phyloP scores from a whole-genome alignment of 2,888 invertebrate species.

The Eurytoma adleriae region DNA sequence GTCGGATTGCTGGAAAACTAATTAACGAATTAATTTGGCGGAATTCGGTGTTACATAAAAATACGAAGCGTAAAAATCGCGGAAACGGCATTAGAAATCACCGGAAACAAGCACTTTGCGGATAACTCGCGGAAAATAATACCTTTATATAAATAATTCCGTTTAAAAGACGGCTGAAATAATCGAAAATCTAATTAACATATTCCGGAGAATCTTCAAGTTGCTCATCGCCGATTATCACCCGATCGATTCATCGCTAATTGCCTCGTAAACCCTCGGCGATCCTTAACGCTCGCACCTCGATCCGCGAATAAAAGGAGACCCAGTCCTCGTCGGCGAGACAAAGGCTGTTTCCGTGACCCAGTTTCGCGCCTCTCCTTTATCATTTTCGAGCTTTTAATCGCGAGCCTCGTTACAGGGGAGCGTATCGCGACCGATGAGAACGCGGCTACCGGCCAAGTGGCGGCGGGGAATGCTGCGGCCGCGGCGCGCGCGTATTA shows the following conservation, averaged over 20 bases:
- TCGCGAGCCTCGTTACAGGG: slow-evolving; percentile 45
- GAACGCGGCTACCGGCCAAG: slow-evolving; percentile 18
- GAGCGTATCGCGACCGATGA: slow-evolving; percentile 28
- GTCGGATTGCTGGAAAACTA: too few species aligned
- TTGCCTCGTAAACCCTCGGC: slow-evolving; percentile 9
- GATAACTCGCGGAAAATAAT: slow-evolving; percentile 1
- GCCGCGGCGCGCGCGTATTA: slow-evolving; percentile 44
- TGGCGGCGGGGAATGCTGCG: neutral
- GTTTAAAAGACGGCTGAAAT: too few species aligned
- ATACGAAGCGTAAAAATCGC: too few species aligned
- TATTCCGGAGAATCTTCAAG: too few species aligned
- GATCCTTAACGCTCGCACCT: slow-evolving; percentile 17
- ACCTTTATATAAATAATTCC: too few species aligned
- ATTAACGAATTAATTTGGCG: too few species aligned
- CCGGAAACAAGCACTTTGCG: too few species aligned
- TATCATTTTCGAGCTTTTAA: slow-evolving; percentile 53
- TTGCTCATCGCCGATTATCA: too few species aligned
- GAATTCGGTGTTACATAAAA: too few species aligned
- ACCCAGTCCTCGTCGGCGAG: slow-evolving; percentile 25
- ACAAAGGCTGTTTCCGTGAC: slow-evolving; percentile 51
- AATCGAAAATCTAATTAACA: too few species aligned
- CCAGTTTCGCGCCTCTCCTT: slow-evolving; percentile 29
- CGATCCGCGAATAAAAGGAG: slow-evolving; percentile 3
- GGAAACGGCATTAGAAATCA: too few species aligned
- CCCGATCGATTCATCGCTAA: slow-evolving; percentile 13